Conservation (phyloP, 2,797 vertebrate genomes). For the Ficedula albicollis region DNA sequence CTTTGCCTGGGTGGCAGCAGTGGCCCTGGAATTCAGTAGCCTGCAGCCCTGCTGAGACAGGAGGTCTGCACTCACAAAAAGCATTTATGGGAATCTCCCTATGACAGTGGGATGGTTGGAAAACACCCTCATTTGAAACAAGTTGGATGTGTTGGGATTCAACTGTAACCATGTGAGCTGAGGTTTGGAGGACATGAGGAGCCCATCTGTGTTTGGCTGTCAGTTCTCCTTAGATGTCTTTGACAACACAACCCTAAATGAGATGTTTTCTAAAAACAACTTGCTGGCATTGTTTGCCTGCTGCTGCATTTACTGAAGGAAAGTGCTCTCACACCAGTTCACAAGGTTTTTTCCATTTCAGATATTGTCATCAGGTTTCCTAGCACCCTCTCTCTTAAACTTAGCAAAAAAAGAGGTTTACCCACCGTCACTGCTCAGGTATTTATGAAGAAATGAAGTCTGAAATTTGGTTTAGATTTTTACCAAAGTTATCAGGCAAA, state of each 20-base stretch:
- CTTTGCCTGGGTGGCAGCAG: slow-evolving; percentile 3
- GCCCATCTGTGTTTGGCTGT: not conserved
- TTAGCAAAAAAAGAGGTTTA: not conserved
- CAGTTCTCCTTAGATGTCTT: not conserved
- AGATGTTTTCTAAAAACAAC: not conserved
- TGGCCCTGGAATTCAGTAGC: not conserved
- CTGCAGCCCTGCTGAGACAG: not conserved
- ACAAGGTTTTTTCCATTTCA: not conserved
- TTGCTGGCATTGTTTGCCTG: not conserved
- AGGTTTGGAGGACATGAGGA: not conserved
- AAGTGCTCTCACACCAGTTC: not conserved
- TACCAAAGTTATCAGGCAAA: not conserved
- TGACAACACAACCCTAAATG: not conserved
- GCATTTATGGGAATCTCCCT: not conserved
- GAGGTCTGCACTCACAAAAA: not conserved
- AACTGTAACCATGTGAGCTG: not conserved
- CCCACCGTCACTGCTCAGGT: not conserved
- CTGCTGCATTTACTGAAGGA: not conserved
- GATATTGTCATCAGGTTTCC: not conserved
- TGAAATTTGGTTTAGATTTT: not conserved
- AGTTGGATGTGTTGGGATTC: not conserved
- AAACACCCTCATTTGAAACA: not conserved
- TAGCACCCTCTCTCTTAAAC: not conserved
- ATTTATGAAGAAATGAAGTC: not conserved
- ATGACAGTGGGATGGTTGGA: not conserved